Percentiles rank a stretch among this genome's conserved stretches.
Conservation (phyloP, 1,140 invertebrate genomes). For the Penaeus indicus region DNA sequence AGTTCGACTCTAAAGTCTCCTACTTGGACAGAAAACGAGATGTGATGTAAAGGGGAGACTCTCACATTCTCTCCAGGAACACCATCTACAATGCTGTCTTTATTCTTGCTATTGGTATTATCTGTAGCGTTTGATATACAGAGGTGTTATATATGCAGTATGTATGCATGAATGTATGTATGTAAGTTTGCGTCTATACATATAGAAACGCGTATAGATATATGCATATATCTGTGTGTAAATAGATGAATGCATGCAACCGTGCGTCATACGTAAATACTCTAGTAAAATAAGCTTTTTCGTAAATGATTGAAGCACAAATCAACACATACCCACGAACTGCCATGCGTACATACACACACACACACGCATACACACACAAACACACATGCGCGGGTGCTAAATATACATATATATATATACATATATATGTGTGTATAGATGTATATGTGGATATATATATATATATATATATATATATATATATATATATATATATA, state of each 20-base stretch:
- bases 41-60: conserved; percentile 25
- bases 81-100: neutral
- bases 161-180: neutral
- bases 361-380: no score
- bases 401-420: neutral
- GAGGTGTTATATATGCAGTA: neutral
- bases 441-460: neutral
- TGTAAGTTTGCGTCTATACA: neutral
- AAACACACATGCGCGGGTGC: no score
- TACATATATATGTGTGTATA: neutral
- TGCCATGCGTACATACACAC: no score
- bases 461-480: neutral
- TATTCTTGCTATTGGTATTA: neutral
- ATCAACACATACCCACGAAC: no score
- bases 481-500: neutral
- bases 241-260: conserved; percentile 10
- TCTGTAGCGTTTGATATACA: neutral
- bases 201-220: neutral
- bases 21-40: neutral
- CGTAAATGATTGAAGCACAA: no score
- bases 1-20: no score
- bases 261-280: no score
- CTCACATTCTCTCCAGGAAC: neutral
- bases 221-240: conserved; percentile 8
- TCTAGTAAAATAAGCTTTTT: no score